A percentile compares a stretch with the other conserved stretches of the same genome.
These are phyloP conservation scores for Euwallacea similis DNA, from an alignment of 1,140 invertebrate genomes.

Conservation along the genomic window DNA sequence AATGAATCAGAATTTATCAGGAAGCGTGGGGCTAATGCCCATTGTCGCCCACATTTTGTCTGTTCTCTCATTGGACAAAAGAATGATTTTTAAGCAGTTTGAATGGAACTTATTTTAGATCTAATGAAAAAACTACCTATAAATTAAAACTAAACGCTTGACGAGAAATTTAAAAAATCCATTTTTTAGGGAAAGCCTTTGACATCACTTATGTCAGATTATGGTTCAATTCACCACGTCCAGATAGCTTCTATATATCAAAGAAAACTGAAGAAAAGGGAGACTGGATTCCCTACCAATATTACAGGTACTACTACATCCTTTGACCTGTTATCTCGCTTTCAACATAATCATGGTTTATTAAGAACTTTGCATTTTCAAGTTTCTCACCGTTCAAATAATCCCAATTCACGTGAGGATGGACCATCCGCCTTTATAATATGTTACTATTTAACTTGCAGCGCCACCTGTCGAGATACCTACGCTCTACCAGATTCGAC, in stretches of 20 bases:
- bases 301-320: conserved; percentile 71
- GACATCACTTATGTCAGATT: conserved; percentile 96
- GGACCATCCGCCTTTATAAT: no score
- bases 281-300: conserved; percentile 95
- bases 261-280: conserved; percentile 79
- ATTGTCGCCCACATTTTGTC: conserved; percentile 4
- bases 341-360: neutral
- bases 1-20: conserved; percentile 9
- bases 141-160: no score
- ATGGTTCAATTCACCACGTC: conserved; percentile 90
- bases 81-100: no score
- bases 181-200: conserved; percentile 86
- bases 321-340: neutral
- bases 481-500: conserved; percentile 80
- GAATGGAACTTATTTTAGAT: no score
- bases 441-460: conserved; percentile 47
- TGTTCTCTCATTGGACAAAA: no score
- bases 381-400: no score
- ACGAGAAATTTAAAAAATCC: no score
- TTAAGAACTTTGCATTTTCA: neutral
- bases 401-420: no score
- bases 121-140: no score
- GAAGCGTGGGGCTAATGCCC: neutral
- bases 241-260: conserved; percentile 97
- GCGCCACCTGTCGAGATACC: conserved; percentile 86